Percentiles rank a stretch among this genome's conserved stretches.
Conservation (phyloP, 2,888 invertebrate genomes). For the Hyles lineata region DNA sequence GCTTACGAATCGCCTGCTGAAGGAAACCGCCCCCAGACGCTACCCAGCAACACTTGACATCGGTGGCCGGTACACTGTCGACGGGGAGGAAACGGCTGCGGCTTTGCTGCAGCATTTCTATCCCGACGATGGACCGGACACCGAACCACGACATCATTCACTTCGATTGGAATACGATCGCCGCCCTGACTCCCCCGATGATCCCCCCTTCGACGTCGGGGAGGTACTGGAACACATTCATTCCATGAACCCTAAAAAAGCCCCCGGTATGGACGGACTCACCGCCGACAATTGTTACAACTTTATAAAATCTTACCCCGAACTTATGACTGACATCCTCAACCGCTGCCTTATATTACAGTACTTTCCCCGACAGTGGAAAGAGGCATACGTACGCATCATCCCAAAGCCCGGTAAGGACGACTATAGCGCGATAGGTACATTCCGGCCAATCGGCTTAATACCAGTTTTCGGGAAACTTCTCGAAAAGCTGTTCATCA, state of each 20-base stretch:
- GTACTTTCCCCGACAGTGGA: conserved; percentile 35
- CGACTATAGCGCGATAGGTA: conserved; percentile 28
- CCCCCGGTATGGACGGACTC: conserved; percentile 40
- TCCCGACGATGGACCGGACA: conserved; percentile 31
- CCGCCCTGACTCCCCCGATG: background rate
- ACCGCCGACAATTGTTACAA: conserved; percentile 35
- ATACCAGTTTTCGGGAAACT: conserved; percentile 41
- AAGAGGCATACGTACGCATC: conserved; percentile 35
- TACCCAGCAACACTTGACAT: background rate
- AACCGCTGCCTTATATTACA: conserved; percentile 31
- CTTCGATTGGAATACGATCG: background rate
- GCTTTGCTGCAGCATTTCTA: background rate
- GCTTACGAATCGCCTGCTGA: background rate
- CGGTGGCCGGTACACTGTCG: background rate
- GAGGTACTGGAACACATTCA: conserved; percentile 33
- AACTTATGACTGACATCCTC: conserved; percentile 22
- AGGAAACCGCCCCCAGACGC: background rate
- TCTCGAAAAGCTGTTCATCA: conserved; percentile 37
- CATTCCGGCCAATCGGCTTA: conserved; percentile 44
- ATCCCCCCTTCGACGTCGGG: conserved; percentile 32
- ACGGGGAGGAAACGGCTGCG: background rate
- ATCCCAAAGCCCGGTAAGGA: conserved; percentile 41
- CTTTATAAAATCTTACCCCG: background rate
- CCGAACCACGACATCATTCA: background rate
- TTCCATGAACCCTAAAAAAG: conserved; percentile 38